These are phyloP conservation scores for Dusona sp. DNA, from an alignment of 2,888 invertebrate genomes.

Conservation along the genomic window DNA sequence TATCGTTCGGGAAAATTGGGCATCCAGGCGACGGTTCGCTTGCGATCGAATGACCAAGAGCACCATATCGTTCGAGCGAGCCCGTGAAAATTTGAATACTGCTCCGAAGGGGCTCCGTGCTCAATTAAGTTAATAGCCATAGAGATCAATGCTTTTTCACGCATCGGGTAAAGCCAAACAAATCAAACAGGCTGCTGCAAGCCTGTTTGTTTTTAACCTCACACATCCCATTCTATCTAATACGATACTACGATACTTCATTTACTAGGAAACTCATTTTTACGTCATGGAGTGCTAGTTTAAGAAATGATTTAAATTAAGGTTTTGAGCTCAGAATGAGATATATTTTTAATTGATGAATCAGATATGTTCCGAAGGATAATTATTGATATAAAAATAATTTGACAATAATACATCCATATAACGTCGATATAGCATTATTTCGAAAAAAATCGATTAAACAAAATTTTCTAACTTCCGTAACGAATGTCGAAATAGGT, in stretches of 20 bases:
- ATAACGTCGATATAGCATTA: slow-evolving; percentile 18
- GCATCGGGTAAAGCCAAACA: slow-evolving; percentile 58
- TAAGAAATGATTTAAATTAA: background rate
- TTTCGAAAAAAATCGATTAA: slow-evolving; percentile 55
- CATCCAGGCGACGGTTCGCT: slow-evolving; percentile 39
- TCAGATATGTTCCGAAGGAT: background rate
- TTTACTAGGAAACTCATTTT: background rate
- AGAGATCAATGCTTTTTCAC: slow-evolving; percentile 67
- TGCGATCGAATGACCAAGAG: slow-evolving; percentile 37
- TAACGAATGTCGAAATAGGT: slow-evolving; percentile 46
- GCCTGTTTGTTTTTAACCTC: slow-evolving; percentile 36
- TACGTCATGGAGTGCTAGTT: background rate
- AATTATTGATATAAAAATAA: slow-evolving; percentile 37
- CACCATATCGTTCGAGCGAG: slow-evolving; percentile 16
- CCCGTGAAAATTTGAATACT: slow-evolving; percentile 65
- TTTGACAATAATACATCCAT: slow-evolving; percentile 29
- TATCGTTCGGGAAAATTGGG: slow-evolving; percentile 59
- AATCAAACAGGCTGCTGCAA: slow-evolving; percentile 28
- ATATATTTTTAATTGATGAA: background rate
- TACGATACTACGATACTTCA: background rate
- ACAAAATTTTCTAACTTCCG: slow-evolving; percentile 44
- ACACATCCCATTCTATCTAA: slow-evolving; percentile 7
- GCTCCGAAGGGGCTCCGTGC: slow-evolving; percentile 51
- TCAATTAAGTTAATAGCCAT: slow-evolving; percentile 67
- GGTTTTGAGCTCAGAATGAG: background rate